Evolutionary conservation across 2,113 vertebrate species (phyloP).

Genomic region (Oxyruncus cristatus): DNA sequence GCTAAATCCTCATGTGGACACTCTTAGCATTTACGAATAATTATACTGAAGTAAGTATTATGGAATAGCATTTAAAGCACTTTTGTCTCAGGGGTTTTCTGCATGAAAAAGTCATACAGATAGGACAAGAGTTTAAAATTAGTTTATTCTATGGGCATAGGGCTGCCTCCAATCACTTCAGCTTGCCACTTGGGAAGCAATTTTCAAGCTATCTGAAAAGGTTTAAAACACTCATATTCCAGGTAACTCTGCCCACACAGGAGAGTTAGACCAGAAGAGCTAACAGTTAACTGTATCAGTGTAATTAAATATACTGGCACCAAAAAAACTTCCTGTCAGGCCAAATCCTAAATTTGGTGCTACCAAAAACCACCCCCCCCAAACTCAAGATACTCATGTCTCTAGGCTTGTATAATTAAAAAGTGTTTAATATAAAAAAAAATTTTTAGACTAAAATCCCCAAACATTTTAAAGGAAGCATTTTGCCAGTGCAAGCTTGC

Average conservation of each 20-base stretch:
- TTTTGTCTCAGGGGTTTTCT: not conserved
- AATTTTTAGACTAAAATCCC: not conserved
- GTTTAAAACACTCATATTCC: not conserved
- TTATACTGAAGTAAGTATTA: conserved; percentile 22
- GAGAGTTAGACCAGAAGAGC: not conserved
- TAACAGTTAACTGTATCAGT: not conserved
- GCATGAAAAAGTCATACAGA: not conserved
- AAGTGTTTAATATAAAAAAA: not conserved
- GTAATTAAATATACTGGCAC: not conserved
- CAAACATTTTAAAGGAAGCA: not conserved
- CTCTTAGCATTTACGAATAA: not conserved
- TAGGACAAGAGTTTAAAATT: conserved; percentile 1
- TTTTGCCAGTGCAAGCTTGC: not conserved
- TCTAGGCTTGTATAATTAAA: not conserved
- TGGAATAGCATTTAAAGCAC: not conserved
- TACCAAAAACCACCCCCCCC: not conserved
- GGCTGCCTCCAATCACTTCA: not conserved
- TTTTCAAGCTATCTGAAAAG: conserved; percentile 13
- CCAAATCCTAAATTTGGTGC: not conserved
- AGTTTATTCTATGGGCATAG: not conserved
- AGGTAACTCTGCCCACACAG: not conserved
- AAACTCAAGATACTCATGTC: not conserved
- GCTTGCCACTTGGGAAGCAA: not conserved
- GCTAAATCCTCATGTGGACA: not conserved
- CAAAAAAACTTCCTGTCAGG: not conserved